Percentiles rank a stretch among this genome's conserved stretches.
Conservation (phyloP, 2,113 vertebrate species). For the Brachyistius frenatus region DNA sequence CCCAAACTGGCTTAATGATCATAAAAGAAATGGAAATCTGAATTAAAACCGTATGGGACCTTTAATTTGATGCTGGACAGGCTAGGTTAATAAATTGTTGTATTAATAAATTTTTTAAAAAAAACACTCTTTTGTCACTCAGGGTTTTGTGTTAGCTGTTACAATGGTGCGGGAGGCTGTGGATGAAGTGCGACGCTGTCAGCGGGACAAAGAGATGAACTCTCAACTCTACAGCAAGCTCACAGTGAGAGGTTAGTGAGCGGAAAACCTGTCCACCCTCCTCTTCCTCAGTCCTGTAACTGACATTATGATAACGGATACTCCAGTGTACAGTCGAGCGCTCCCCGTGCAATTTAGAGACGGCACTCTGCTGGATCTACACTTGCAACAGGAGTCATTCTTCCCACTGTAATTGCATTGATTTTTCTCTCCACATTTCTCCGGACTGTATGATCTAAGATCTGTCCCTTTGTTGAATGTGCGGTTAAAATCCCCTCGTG, state of each 20-base stretch:
- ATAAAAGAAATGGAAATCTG: too few species aligned
- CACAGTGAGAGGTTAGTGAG: conserved; percentile 91
- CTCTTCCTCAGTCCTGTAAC: not conserved
- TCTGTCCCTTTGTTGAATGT: conserved; percentile 61
- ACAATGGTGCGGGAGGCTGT: conserved; percentile 94
- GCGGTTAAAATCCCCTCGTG: conserved; percentile 57
- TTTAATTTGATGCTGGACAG: too few species aligned
- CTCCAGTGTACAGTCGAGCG: conserved; percentile 19
- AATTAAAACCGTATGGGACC: too few species aligned
- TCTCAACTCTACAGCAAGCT: conserved; percentile 97
- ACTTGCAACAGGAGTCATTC: conserved; percentile 63
- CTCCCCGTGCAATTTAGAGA: conserved; percentile 17
- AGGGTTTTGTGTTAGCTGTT: conserved; percentile 96
- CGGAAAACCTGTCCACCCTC: not conserved
- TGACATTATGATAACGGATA: conserved; percentile 67
- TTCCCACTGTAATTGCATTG: conserved; percentile 68
- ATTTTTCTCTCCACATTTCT: conserved; percentile 65
- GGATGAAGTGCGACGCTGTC: conserved; percentile 94
- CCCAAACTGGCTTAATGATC: too few species aligned
- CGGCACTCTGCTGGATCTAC: conserved; percentile 44
- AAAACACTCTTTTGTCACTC: not conserved
- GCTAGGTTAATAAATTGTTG: too few species aligned
- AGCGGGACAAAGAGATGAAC: conserved; percentile 98
- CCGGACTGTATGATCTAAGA: conserved; percentile 49
- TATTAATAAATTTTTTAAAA: too few species aligned